A percentile compares a stretch with the other conserved stretches of the same genome.
Conservation (phyloP, 2,888 invertebrate species). For the Cantharis nigra region DNA sequence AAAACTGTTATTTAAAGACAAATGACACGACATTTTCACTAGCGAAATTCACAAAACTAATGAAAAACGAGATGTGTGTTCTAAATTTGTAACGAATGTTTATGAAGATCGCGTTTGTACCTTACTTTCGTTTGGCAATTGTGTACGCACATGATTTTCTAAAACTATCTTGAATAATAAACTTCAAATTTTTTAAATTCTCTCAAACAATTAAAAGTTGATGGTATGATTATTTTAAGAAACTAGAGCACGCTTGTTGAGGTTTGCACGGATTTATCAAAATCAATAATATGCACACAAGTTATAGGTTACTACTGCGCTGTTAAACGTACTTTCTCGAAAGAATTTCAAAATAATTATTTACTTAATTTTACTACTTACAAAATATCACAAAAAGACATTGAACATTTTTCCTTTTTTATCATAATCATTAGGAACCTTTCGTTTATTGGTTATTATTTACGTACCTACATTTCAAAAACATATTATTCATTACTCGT, state of each 20-base stretch:
- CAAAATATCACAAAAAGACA: background rate
- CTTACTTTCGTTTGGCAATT: constrained; percentile 3
- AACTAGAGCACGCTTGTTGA: constrained; percentile 45
- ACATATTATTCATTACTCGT: no score
- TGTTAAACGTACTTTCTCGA: background rate
- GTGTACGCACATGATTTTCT: background rate
- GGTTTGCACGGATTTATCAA: constrained; percentile 38
- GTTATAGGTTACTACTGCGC: constrained; percentile 16
- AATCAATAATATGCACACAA: constrained; percentile 31
- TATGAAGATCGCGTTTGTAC: constrained; percentile 9
- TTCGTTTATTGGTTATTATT: no score
- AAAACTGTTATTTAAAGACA: constrained; percentile 58
- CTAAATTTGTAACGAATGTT: constrained; percentile 12
- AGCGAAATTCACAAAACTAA: background rate
- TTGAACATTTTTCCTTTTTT: no score
- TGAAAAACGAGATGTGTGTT: constrained; percentile 1
- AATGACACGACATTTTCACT: constrained; percentile 62
- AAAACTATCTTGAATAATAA: background rate
- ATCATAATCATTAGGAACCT: no score
- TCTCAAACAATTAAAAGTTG: constrained; percentile 6
- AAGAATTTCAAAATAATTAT: background rate
- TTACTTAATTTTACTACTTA: background rate
- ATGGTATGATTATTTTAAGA: constrained; percentile 27
- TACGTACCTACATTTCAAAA: no score
- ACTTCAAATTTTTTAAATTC: constrained; percentile 1